These are phyloP conservation scores for Microctenopoma stevenorrisi DNA, from an alignment of 2,797 vertebrate genomes.

Conservation along the genomic window DNA sequence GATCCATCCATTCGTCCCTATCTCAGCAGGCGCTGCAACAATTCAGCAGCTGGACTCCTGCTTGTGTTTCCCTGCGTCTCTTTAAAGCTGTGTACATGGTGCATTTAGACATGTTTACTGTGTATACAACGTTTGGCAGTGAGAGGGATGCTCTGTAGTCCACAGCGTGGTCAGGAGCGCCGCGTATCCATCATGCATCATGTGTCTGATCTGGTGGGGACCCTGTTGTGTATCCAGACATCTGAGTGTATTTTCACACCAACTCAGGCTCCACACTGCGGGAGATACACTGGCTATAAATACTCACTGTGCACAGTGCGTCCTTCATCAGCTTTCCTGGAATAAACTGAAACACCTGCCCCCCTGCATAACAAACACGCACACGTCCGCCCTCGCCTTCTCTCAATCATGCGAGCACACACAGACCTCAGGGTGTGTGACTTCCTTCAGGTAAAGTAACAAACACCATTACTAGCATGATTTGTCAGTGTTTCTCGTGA, in stretches of 20 bases:
- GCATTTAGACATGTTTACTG: conserved; percentile 34
- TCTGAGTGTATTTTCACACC: conserved; percentile 48
- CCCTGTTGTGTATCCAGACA: conserved; percentile 51
- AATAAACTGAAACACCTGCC: conserved; percentile 67
- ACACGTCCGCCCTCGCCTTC: background rate
- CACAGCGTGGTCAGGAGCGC: conserved; percentile 18
- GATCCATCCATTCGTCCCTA: too few species aligned
- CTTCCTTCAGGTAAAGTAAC: background rate
- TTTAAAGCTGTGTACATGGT: conserved; percentile 7
- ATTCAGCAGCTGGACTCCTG: background rate
- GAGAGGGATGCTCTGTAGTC: conserved; percentile 31
- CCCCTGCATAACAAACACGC: conserved; percentile 4
- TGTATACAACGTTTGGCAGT: conserved; percentile 11
- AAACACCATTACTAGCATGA: background rate
- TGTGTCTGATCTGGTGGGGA: conserved; percentile 29
- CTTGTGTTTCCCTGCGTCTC: conserved; percentile 5
- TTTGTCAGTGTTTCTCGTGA: background rate
- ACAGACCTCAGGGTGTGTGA: conserved; percentile 1
- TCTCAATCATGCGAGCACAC: conserved; percentile 1
- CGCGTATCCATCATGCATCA: conserved; percentile 43
- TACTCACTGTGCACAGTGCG: conserved; percentile 37
- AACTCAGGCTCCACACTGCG: conserved; percentile 33
- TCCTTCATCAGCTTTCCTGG: conserved; percentile 58
- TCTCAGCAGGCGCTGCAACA: too few species aligned
- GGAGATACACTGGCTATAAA: conserved; percentile 64